Evolutionary conservation across 2,888 invertebrate species (phyloP).

Genomic region (Vandiemenella viatica): DNA sequence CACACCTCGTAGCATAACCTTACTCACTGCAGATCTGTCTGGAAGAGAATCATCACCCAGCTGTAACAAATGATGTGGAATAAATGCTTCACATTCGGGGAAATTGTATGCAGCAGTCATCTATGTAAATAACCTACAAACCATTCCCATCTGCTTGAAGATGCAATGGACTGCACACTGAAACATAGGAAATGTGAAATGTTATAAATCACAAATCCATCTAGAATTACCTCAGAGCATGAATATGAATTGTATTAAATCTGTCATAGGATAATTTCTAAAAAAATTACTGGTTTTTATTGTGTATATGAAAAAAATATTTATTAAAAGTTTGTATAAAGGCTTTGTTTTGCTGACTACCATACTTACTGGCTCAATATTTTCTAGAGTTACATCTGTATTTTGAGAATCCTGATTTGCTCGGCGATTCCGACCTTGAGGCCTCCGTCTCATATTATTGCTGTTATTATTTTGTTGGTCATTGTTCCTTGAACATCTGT

Average conservation of each 20-base stretch:
- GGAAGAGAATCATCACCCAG: constrained; percentile 19
- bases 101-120: too few species aligned
- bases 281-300: too few species aligned
- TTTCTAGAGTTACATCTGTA: not conserved
- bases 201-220: too few species aligned
- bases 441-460: not conserved
- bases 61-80: constrained; percentile 17
- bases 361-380: not conserved
- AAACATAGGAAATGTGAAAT: constrained; percentile 12
- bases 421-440: not conserved
- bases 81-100: too few species aligned
- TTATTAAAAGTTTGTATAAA: not conserved
- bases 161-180: constrained; percentile 23
- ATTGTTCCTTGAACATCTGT: not conserved
- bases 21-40: constrained; percentile 19
- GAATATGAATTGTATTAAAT: too few species aligned
- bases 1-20: constrained; percentile 19
- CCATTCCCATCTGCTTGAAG: constrained; percentile 22
- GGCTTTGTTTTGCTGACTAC: not conserved
- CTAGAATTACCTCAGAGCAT: too few species aligned
- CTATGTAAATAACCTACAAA: too few species aligned
- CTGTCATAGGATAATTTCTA: too few species aligned
- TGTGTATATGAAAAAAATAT: too few species aligned
- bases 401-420: not conserved
- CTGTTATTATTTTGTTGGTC: not conserved